phyloP scores from a whole-genome alignment of 2,888 invertebrate species.

The Antheraea yamamai region DNA sequence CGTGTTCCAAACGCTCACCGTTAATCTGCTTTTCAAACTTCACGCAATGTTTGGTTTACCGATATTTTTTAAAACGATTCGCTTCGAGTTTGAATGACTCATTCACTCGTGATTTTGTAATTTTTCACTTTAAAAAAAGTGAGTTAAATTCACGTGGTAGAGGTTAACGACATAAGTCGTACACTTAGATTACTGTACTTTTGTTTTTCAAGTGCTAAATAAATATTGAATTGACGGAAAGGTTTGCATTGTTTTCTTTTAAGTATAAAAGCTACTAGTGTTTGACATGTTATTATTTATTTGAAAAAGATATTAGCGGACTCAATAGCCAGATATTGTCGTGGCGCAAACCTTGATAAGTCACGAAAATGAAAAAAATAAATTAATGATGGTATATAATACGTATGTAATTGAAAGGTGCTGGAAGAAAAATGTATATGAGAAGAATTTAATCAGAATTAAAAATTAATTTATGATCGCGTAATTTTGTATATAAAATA shows the following conservation, averaged over 20 bases:
- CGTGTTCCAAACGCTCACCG: slow-evolving; percentile 13
- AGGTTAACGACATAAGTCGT: background rate
- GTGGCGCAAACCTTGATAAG: too few species aligned
- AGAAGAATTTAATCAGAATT: too few species aligned
- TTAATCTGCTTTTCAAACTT: slow-evolving; percentile 20
- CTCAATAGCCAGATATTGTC: too few species aligned
- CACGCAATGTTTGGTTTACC: slow-evolving; percentile 14
- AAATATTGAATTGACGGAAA: slow-evolving; percentile 4
- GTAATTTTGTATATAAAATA: background rate
- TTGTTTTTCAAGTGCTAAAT: slow-evolving; percentile 7
- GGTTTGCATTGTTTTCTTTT: background rate
- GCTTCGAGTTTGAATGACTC: slow-evolving; percentile 14
- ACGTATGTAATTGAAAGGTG: too few species aligned
- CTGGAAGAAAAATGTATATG: too few species aligned
- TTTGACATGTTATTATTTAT: background rate
- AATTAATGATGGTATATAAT: too few species aligned
- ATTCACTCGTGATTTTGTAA: slow-evolving; percentile 12
- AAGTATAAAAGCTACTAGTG: background rate
- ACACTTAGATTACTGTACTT: background rate
- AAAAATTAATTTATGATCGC: too few species aligned
- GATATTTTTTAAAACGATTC: slow-evolving; percentile 13
- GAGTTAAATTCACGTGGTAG: slow-evolving; percentile 12
- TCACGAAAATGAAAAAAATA: too few species aligned
- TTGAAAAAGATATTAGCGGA: background rate
- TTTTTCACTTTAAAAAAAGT: background rate